Base-by-base conservation (phyloP, 2,113 vertebrate genomes). In the Neolamprologus falcicula region DNA sequence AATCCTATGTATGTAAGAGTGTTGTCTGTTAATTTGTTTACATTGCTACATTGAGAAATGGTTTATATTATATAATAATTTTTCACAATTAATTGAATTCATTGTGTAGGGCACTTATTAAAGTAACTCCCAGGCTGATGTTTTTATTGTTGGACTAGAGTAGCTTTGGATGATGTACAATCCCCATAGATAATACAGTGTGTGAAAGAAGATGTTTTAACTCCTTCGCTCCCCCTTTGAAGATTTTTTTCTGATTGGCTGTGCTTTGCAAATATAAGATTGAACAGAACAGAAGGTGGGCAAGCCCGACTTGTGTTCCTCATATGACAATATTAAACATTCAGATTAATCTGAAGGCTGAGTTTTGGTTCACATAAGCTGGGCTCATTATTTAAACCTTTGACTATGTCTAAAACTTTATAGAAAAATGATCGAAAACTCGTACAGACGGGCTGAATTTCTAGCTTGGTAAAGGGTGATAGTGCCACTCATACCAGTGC, bases 1-100 rank as follows among this genome's bases (percentile, higher is more conserved):
- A 98, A 31, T 98, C 97, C 87, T 95, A 86, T 80, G 97, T 98
- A 93, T 68, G 95, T 54, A 54, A 81, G 63, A 50, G 16, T 87
- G 8, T 7, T 7, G n/a, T 35, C 7, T 2, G 12, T 61, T 52
- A 8, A 52, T 52, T 54, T 19, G 17, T 7, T 61, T 61, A 14
- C 52, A 19, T 31, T 37, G 7, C 73, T 28, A 16, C 21, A 55
- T 0, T 54, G 4, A 26, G 10, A n/a, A 19, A 14, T 26, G 9
- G 13, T 47, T 45, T 28, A 73, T 45, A 26, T 16, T 45, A 9
- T 9, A 45, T 45, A 14, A 26, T 26, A 73, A 16, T 26, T 24
- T 71, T 66, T 37, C 33, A 37, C 33, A 66, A n/a, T 66, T 4
- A 42, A 37, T 42, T 42, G 3, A 42, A 71, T 73, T 24, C 8